These are phyloP conservation scores for Emydocephalus ijimae DNA, from an alignment of 2,113 vertebrate species.

Conservation along the genomic window DNA sequence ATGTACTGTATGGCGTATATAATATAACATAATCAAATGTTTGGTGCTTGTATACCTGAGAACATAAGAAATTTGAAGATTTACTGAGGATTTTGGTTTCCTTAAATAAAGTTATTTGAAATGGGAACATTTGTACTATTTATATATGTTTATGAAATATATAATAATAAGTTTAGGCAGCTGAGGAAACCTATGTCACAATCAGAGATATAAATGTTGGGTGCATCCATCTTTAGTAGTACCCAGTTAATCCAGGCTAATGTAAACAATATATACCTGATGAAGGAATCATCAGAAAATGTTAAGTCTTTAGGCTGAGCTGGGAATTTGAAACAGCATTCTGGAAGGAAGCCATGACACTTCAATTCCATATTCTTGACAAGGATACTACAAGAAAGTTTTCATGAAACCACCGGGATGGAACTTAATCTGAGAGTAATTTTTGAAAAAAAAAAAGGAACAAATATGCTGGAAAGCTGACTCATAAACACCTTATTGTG, in stretches of 20 bases:
- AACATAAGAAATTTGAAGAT: neutral
- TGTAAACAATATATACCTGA: neutral
- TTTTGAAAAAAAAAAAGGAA: neutral
- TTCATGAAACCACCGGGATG: neutral
- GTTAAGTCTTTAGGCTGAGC: neutral
- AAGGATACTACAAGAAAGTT: neutral
- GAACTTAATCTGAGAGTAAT: neutral
- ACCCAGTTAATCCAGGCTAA: neutral
- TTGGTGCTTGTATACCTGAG: neutral
- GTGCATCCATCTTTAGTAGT: neutral
- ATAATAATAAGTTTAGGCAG: neutral
- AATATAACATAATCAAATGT: too few relatives aligned
- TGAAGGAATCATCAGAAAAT: neutral
- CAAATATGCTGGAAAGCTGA: neutral
- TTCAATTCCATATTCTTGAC: neutral
- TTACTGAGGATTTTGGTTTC: neutral
- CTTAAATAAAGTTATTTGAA: neutral
- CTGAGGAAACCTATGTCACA: neutral
- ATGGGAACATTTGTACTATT: neutral
- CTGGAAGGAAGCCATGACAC: neutral
- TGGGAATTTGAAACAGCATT: neutral
- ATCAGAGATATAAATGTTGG: neutral
- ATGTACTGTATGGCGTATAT: too few relatives aligned
- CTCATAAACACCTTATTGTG: neutral
- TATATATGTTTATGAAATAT: neutral